phyloP scores from a whole-genome alignment of 2,888 invertebrate species.

The Caenorhabditis auriculariae region DNA sequence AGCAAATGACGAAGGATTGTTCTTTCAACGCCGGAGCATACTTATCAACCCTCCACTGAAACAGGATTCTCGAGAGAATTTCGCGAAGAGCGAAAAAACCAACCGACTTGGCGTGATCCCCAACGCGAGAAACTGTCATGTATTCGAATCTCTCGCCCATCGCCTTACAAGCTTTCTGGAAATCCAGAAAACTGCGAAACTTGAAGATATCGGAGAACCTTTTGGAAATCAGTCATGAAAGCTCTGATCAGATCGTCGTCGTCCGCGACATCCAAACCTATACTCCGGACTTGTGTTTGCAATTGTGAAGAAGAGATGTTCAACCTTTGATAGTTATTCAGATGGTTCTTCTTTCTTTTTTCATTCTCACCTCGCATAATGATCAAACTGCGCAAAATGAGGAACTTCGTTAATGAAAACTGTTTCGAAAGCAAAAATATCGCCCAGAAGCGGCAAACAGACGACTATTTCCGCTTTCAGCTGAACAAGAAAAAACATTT shows the following conservation, averaged over 20 bases:
- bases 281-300: neutral
- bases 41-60: neutral
- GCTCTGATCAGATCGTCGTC: neutral
- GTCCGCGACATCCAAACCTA: slow-evolving; percentile 1
- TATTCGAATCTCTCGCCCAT: slow-evolving; percentile 29
- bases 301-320: neutral
- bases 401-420: slow-evolving; percentile 19
- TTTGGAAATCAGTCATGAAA: slow-evolving; percentile 2
- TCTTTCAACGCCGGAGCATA: neutral
- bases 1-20: slow-evolving; percentile 25
- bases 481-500: neutral
- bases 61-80: no score
- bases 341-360: neutral
- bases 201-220: slow-evolving; percentile 8
- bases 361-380: slow-evolving; percentile 8
- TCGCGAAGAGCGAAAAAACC: neutral
- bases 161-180: slow-evolving; percentile 15
- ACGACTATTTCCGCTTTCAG: slow-evolving; percentile 10
- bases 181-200: slow-evolving; percentile 7
- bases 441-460: slow-evolving; percentile 16
- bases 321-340: neutral
- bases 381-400: slow-evolving; percentile 16
- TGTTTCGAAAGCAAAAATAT: slow-evolving; percentile 20
- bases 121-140: no score
- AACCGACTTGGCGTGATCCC: no score